Conservation (phyloP, 2,797 vertebrate species). For the Pangasius macronema region DNA sequence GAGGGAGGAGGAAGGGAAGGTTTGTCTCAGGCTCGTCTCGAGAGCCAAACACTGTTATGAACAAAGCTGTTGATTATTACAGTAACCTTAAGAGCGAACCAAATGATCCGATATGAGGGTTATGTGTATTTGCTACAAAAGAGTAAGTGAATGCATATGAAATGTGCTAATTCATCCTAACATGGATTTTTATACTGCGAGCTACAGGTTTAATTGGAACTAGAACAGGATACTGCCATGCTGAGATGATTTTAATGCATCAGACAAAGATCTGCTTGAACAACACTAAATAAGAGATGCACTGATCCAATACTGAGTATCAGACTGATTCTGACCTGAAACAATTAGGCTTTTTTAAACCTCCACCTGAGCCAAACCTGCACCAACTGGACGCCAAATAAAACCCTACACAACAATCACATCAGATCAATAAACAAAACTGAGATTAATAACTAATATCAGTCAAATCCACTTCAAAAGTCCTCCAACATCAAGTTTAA, state of each 20-base stretch:
- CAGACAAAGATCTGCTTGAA: not conserved
- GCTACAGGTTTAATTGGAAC: not conserved
- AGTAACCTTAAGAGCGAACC: not conserved
- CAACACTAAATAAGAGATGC: conserved; percentile 20
- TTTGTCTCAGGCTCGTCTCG: conserved; percentile 73
- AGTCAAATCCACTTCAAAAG: not conserved
- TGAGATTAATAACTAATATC: not conserved
- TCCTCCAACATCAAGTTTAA: not conserved
- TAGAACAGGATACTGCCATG: not conserved
- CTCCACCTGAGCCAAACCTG: not conserved
- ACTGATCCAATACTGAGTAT: conserved; percentile 28
- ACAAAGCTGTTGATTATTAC: not conserved
- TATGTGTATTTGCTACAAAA: conserved; percentile 18
- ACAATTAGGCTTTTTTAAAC: not conserved
- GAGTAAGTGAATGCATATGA: not conserved
- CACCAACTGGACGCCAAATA: not conserved
- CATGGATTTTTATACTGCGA: conserved; percentile 12
- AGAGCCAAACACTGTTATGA: conserved; percentile 3
- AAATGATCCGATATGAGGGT: not conserved
- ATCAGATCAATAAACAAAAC: conserved; percentile 1
- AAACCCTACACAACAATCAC: not conserved
- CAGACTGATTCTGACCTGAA: not conserved
- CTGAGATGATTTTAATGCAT: conserved; percentile 13
- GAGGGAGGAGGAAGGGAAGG: conserved; percentile 67
- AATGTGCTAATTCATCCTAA: conserved; percentile 10